Conservation (phyloP, 2,888 invertebrate species). For the Choreutis nemorana region DNA sequence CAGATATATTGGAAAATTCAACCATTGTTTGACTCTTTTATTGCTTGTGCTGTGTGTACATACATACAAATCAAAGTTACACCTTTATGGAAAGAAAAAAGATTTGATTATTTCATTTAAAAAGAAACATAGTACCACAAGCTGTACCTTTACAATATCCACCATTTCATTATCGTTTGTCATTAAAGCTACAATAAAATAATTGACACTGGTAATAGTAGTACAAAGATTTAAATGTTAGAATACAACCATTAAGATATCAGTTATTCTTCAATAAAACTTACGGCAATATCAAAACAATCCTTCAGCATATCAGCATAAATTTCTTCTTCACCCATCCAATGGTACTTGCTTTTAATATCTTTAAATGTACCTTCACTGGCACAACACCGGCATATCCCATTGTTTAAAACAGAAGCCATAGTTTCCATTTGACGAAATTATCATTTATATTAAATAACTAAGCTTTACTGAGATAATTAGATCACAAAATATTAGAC, state of each 20-base stretch:
- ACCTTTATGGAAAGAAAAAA: no score
- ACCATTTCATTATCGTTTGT: no score
- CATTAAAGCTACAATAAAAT: no score
- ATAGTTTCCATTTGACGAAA: constrained; percentile 24
- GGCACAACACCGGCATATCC: constrained; percentile 56
- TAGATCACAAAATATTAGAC: constrained; percentile 14
- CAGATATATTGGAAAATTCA: neutral
- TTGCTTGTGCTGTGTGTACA: no score
- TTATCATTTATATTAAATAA: constrained; percentile 17
- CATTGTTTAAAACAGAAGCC: constrained; percentile 31
- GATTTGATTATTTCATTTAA: no score
- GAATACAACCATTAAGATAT: neutral
- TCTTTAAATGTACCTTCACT: constrained; percentile 51
- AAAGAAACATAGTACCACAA: no score
- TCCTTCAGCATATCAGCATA: constrained; percentile 51
- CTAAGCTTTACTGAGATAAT: constrained; percentile 11
- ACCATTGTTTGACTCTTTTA: no score
- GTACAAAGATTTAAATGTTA: neutral
- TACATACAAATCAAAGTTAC: no score
- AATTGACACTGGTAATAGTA: no score
- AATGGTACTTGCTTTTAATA: constrained; percentile 37
- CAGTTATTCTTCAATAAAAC: constrained; percentile 14
- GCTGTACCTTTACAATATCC: no score
- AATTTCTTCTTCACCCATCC: constrained; percentile 55
- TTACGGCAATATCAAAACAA: constrained; percentile 50